Evolutionary conservation across 37 sponge, comb jelly and placozoan genomes (phyloP), one percentile per base, ranked within the genome.

Genomic region (Hexactinellida sp.): DNA sequence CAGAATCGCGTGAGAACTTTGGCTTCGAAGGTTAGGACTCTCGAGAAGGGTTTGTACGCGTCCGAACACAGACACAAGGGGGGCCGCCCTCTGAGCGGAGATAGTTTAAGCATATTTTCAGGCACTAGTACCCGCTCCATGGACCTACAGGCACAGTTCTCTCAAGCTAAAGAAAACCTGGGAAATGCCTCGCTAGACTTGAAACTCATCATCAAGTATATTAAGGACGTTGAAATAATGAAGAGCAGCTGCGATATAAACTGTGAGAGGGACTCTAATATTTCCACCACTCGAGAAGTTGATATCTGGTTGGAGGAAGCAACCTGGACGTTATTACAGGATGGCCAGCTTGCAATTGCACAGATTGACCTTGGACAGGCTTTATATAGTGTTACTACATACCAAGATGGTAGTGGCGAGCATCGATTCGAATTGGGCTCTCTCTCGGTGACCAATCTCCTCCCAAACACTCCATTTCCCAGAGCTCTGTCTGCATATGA

Each of bases 271-370:
- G 38, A 47, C 19, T 54, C 54, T 24, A 28, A 23, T 63, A 7
- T 28, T 3, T n/a, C 76, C 5, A 63, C 76, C 5, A 63, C 88
- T n/a, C 86, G 85, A 13, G 86, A 95, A 55, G 88, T 92, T 39
- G 97, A 96, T 84, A 88, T 96, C 36, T 96, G 94, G 94, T 54
- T 96, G 54, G 97, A 92, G 36, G 92, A 93, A 37, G 90, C 91
- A 24, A 84, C 83, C 54, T 96, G 97, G 97, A 54, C 83, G 38
- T 85, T 94, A 37, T 88, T 88, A 38, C 94, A 88, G 0, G 94
- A 96, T 37, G 97, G 97, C 0, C 94, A 96, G 88, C 89, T 94
- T 9, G 83, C 35, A 1, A 83, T 84, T 84, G 87, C 41, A 82
- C 36, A 47, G 54, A 36, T 36, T 85, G 54, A 38, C 54, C 10